Conservation (phyloP, 2,113 vertebrate genomes). For the Mus pahari region DNA sequence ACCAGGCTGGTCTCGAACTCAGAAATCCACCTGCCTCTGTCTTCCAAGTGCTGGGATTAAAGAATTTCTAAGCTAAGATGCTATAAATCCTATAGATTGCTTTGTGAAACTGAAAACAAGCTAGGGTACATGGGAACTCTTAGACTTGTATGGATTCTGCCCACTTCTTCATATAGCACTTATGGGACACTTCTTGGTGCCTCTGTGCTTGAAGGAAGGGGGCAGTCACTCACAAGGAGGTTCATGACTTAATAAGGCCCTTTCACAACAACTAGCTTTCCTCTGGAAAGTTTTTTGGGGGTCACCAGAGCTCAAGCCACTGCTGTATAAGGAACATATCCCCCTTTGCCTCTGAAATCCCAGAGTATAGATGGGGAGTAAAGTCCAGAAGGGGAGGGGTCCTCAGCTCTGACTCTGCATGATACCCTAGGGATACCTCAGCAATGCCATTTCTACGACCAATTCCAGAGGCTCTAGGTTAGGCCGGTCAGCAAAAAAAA, state of each 20-base stretch:
- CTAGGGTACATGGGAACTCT: neutral
- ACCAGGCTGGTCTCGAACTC: too few relatives aligned
- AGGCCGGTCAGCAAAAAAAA: neutral
- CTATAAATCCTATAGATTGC: neutral
- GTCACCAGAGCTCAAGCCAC: neutral
- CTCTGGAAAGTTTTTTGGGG: neutral
- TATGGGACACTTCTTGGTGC: neutral
- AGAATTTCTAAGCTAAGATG: neutral
- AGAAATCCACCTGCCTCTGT: too few relatives aligned
- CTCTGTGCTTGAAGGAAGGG: neutral
- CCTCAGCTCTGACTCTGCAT: neutral
- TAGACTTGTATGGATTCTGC: neutral
- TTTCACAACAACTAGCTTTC: neutral
- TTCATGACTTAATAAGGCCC: neutral
- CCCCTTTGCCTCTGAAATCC: neutral
- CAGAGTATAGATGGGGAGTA: neutral
- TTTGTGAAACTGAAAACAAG: neutral
- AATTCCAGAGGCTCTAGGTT: neutral
- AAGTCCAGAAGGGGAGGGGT: neutral
- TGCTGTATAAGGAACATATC: neutral
- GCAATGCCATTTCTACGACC: neutral
- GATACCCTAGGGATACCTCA: neutral
- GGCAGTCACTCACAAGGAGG: neutral
- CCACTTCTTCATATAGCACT: neutral
- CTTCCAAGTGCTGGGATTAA: too few relatives aligned